Evolutionary conservation across 2,888 invertebrate genomes (phyloP).

Genomic region (Limnephilus rhombicus): DNA sequence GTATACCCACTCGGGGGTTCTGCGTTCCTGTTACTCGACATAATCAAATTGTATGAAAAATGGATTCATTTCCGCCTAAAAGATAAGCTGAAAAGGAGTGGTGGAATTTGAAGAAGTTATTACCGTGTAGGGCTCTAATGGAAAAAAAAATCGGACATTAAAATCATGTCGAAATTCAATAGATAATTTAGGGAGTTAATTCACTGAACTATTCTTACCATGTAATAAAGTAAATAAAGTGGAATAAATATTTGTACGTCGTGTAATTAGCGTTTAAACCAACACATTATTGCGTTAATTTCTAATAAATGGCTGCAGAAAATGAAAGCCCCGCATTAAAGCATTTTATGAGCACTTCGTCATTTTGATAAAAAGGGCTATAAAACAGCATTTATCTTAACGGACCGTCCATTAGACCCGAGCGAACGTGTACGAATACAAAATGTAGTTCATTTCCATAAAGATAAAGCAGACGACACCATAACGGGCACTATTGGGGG

Average conservation of each 20-base stretch:
- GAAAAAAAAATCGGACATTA: background rate
- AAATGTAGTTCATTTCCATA: constrained; percentile 55
- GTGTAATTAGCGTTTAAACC: background rate
- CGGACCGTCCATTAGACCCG: constrained; percentile 43
- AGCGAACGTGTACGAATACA: constrained; percentile 47
- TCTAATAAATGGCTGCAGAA: constrained; percentile 36
- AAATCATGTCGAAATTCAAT: background rate
- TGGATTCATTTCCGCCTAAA: constrained; percentile 44
- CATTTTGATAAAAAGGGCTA: constrained; percentile 51
- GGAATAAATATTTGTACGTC: background rate
- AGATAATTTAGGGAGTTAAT: background rate
- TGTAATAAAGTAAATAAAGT: background rate
- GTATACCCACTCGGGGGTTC: constrained; percentile 41
- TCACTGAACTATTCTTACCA: background rate
- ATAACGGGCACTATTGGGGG: constrained; percentile 54
- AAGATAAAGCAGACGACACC: constrained; percentile 55
- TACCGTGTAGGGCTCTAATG: background rate
- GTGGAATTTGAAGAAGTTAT: background rate
- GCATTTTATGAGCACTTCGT: constrained; percentile 45
- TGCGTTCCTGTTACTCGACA: constrained; percentile 37
- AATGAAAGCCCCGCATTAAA: constrained; percentile 33
- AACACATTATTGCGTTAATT: constrained; percentile 19
- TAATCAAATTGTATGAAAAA: constrained; percentile 52
- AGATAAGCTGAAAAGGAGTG: background rate
- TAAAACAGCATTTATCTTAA: constrained; percentile 47